Conservation (phyloP, 92 coral and sea anemone genomes). For the Siderastrea siderea region DNA sequence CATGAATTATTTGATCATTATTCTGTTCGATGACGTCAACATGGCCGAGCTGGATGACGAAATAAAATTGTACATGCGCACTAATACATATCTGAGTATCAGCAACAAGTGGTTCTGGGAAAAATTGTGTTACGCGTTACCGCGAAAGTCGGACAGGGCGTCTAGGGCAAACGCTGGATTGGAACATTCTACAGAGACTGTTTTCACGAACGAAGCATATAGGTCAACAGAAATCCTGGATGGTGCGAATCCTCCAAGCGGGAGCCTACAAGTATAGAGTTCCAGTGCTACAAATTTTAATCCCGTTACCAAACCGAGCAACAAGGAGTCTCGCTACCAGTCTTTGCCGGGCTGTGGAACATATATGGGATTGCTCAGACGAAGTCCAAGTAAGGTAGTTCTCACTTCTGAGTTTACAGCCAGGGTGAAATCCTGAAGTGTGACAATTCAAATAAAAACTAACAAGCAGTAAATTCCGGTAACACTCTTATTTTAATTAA, state of each 20-base stretch:
- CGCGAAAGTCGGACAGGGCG: constrained; percentile 14
- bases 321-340: neutral
- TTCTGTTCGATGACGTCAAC: constrained; percentile 78
- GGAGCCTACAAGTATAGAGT: neutral
- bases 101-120: constrained; percentile 87
- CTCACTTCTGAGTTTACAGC: no score
- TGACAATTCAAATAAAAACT: no score
- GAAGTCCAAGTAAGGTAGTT: no score
- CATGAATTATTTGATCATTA: constrained; percentile 71
- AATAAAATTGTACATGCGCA: constrained; percentile 74
- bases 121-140: constrained; percentile 80
- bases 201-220: constrained; percentile 5
- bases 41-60: constrained; percentile 73
- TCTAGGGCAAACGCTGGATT: constrained; percentile 1
- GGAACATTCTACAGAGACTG: constrained; percentile 6
- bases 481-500: neutral
- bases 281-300: neutral
- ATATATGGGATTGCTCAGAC: no score
- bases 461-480: no score
- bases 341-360: no score
- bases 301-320: neutral
- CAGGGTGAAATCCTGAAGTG: no score
- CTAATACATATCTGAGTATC: constrained; percentile 80
- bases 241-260: neutral
- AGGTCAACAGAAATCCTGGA: neutral